Percentiles rank a stretch among this genome's conserved stretches.
These are phyloP conservation scores for Listronotus oregonensis DNA, from an alignment of 1,140 invertebrate genomes.

Conservation along the genomic window DNA sequence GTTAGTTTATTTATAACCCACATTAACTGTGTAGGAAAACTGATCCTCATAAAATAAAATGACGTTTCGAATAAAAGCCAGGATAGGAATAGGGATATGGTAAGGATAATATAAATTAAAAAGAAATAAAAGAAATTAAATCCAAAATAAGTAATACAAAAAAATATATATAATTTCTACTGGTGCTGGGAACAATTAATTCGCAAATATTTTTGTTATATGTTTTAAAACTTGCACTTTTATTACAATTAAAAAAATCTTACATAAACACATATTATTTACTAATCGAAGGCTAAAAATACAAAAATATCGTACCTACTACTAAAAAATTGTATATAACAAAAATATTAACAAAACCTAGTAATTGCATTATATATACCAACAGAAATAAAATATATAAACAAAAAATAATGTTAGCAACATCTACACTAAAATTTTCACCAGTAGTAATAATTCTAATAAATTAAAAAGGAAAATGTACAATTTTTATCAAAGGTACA, in stretches of 20 bases:
- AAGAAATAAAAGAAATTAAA: constrained; percentile 26
- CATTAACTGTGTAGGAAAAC: too few relatives aligned
- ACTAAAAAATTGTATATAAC: constrained; percentile 37
- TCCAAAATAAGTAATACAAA: constrained; percentile 47
- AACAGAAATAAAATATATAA: constrained; percentile 56
- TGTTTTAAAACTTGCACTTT: constrained; percentile 46
- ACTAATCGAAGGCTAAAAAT: constrained; percentile 38
- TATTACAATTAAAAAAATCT: constrained; percentile 41
- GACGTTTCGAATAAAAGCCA: not conserved
- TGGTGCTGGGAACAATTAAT: constrained; percentile 47
- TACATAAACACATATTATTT: constrained; percentile 43
- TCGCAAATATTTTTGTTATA: constrained; percentile 49
- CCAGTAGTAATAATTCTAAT: constrained; percentile 52
- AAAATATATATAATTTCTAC: constrained; percentile 52
- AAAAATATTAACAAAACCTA: constrained; percentile 49
- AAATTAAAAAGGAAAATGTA: constrained; percentile 49
- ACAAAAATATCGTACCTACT: constrained; percentile 39
- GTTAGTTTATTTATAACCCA: too few relatives aligned
- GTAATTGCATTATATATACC: constrained; percentile 43
- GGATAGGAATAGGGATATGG: not conserved
- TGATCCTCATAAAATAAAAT: too few relatives aligned
- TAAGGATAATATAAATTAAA: constrained; percentile 17
- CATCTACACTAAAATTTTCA: constrained; percentile 51
- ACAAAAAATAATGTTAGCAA: constrained; percentile 52
- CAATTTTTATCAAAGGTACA: constrained; percentile 50